Evolutionary conservation across 2,888 invertebrate genomes (phyloP), one percentile per base, ranked within the genome.

Genomic region (Polia nebulosa): DNA sequence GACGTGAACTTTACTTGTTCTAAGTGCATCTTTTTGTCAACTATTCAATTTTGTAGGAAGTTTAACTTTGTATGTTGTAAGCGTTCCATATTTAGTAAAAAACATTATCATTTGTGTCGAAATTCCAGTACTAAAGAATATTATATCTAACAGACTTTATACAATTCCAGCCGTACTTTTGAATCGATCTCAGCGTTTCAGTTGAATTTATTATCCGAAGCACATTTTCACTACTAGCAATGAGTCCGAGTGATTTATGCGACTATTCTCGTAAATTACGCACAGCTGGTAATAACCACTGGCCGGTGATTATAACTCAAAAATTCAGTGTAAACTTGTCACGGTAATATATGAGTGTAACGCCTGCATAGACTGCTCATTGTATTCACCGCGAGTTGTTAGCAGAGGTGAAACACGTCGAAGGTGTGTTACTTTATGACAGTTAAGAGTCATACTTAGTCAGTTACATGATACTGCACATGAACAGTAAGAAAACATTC

Each of bases 251-350:
- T 56, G 58, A 79, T 59, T 62, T 62, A 62, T 56, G 25, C 13
- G n/a, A 22, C 34, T 62, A 15, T 15, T 29, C 13, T 20, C 80
- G 59, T 79, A 74, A 79, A 76, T 76, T 32, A 74, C 45, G 53
- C 74, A 44, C 79, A 58, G 61, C 58, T 45, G 44, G 60, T 45
- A 55, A 39, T 45, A 49, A 66, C 56, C 45, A 51, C 11, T 32
- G 44, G 32, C 41, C 56, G 45, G 66, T 47, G 41, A 62, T 62
- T 44, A 62, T 79, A 56, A 45, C 62, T 62, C 47, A 79, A 67
- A 58, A 73, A 56, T 52, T 41, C n/a, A 36, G 47, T 59, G 67
- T 51, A 22, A 51, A 41, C 67, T 51, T 55, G 45, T 61, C 66
- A 20, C 32, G 8, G n/a, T 39, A 27, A 53, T 22, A 47, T 51